Percentiles rank a stretch among this genome's conserved stretches.
phyloP scores from a whole-genome alignment of 2,113 vertebrate species.

The Eurystomus gularis region DNA sequence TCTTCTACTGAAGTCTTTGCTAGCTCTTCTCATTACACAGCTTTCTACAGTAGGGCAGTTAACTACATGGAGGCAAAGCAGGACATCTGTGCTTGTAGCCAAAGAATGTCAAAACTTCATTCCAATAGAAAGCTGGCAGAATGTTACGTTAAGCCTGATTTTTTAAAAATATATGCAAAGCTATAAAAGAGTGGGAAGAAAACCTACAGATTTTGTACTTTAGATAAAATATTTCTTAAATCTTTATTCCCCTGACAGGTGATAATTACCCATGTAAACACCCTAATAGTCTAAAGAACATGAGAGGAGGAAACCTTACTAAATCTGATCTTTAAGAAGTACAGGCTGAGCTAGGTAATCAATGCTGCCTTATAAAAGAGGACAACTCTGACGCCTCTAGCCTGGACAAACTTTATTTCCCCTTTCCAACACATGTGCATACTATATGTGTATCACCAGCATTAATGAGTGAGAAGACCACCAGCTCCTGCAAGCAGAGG shows the following conservation, averaged over 20 bases:
- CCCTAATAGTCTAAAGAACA: neutral
- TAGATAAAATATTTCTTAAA: neutral
- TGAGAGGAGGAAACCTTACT: neutral
- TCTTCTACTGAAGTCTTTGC: neutral
- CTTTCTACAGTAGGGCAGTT: neutral
- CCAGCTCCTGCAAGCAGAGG: accelerated
- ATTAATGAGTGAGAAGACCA: neutral
- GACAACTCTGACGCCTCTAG: neutral
- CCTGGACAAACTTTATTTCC: neutral
- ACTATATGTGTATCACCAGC: neutral
- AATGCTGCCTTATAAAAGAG: neutral
- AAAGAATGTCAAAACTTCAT: neutral
- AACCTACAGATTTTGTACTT: constrained; percentile 11
- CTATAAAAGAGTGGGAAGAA: neutral
- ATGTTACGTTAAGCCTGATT: neutral
- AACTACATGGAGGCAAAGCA: neutral
- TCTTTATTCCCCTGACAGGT: neutral
- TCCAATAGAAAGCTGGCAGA: neutral
- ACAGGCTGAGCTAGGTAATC: neutral
- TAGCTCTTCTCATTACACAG: neutral
- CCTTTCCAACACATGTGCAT: accelerated
- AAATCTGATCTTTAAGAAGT: neutral
- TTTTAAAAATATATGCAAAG: neutral
- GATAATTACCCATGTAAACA: constrained; percentile 12
- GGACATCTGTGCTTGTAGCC: neutral